These are phyloP conservation scores for Micrastur ruficollis DNA, from an alignment of 2,797 vertebrate species.

Conservation along the genomic window DNA sequence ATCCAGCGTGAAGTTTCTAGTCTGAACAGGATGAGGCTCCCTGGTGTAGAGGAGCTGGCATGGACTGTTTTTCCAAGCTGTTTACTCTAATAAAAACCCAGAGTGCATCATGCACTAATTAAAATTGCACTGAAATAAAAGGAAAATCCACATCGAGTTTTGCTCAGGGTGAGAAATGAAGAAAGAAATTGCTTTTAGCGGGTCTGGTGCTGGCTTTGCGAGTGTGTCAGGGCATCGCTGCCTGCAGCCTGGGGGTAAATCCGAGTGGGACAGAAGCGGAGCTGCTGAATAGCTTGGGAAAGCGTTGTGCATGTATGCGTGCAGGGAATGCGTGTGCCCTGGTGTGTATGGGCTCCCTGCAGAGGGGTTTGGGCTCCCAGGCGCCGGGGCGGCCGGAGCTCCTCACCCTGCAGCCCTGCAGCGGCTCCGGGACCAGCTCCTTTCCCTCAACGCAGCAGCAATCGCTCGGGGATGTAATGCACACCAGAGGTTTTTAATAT, in stretches of 20 bases:
- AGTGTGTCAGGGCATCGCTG: background rate
- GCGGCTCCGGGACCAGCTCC: background rate
- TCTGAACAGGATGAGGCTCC: conserved; percentile 54
- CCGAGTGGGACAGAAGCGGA: background rate
- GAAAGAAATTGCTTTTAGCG: background rate
- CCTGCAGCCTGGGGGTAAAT: background rate
- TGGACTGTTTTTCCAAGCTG: conserved; percentile 23
- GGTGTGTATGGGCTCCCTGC: background rate
- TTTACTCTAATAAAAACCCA: conserved; percentile 34
- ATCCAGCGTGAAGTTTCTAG: background rate
- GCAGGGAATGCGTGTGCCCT: too few species aligned
- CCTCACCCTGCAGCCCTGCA: background rate
- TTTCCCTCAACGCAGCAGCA: background rate
- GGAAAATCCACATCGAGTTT: background rate
- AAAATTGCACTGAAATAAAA: conserved; percentile 15
- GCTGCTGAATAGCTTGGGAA: background rate
- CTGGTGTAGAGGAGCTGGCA: conserved; percentile 31
- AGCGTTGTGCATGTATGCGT: rapidly evolving
- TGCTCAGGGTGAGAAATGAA: background rate
- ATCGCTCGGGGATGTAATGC: background rate
- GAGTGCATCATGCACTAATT: conserved; percentile 27
- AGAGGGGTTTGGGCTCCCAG: background rate
- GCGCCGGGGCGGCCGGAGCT: background rate
- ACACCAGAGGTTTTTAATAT: background rate
- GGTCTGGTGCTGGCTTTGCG: background rate